A percentile compares a stretch with the other conserved stretches of the same genome.
Evolutionary conservation across 2,113 vertebrate genomes (phyloP).

Genomic region (Chelonoidis abingdonii): DNA sequence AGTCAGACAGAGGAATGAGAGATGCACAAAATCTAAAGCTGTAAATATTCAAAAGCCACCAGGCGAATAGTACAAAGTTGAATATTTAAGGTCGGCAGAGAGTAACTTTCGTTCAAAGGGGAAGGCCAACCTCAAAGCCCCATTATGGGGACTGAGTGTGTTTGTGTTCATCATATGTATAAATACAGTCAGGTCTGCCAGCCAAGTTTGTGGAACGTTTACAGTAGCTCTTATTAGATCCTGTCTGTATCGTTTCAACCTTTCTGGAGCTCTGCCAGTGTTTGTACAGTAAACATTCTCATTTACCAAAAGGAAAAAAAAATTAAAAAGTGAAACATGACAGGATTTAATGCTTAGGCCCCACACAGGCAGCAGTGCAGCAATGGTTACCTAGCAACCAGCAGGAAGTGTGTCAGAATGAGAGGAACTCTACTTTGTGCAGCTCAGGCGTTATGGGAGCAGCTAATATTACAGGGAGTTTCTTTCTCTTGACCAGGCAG

Average conservation of each 20-base stretch:
- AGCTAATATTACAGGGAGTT: background rate
- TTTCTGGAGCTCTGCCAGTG: conserved; percentile 50
- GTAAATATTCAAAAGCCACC: conserved; percentile 69
- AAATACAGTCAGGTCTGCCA: conserved; percentile 47
- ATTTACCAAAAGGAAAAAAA: background rate
- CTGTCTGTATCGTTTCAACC: conserved; percentile 68
- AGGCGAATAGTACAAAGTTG: conserved; percentile 70
- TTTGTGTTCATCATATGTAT: conserved; percentile 68
- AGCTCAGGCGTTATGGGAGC: no score
- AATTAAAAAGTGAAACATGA: rapidly evolving
- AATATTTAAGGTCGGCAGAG: conserved; percentile 57
- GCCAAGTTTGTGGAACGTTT: conserved; percentile 66
- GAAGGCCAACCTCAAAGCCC: conserved; percentile 50
- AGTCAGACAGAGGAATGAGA: conserved; percentile 51
- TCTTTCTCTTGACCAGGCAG: background rate
- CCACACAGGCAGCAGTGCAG: background rate
- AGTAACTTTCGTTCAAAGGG: conserved; percentile 60
- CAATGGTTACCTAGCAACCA: background rate
- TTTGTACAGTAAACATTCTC: conserved; percentile 50
- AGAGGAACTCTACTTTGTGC: background rate
- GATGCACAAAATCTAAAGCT: conserved; percentile 63
- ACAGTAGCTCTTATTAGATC: conserved; percentile 69
- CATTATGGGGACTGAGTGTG: background rate
- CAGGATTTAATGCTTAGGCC: background rate
- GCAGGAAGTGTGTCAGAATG: background rate